Base-by-base conservation (phyloP, 1,140 invertebrate genomes). In the Sminthurides bifidus region DNA sequence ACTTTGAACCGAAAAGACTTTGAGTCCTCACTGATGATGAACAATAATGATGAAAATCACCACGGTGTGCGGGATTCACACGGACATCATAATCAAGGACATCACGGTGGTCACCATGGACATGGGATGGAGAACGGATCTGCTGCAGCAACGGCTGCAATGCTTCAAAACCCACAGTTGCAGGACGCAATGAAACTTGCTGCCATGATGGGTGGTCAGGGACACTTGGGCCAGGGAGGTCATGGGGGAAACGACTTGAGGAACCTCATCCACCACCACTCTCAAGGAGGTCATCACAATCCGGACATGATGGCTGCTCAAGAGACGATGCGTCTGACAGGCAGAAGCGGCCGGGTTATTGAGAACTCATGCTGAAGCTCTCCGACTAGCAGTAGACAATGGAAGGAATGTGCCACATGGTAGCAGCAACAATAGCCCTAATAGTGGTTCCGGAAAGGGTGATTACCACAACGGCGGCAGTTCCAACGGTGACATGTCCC, bases 311-410 rank as follows among this genome's bases (percentile, higher is more conserved):
- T 82, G 64, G 80, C 84, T 5, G 52, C 66, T 26, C 64, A 67
- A 54, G 67, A 66, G 26, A 81, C 84, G 1, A 70, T 88, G n/a
- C n/a, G n/a, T n/a, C n/a, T n/a, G n/a, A n/a, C n/a, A n/a, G n/a
- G n/a, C n/a, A n/a, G n/a, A n/a, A n/a, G n/a, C n/a, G n/a, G n/a
- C n/a, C n/a, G n/a, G n/a, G n/a, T n/a, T n/a, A n/a, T n/a, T n/a
- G 6, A 74, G 85, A 54, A 83, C 88, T 74, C 82, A 84, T 66
- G 83, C 83, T 1, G 84, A 89, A 70, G 85, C 84, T 0, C 73
- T 90, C 15, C 75, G 87, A 66, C 70, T 88, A 59, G 86, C 85
- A 15, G 85, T 61, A n/a, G 55, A 38, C 19, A 63, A 60, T 49
- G 62, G 61, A 23, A 58, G 46, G 6, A 49, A 63, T 10, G 61